phyloP scores from a whole-genome alignment of 2,888 invertebrate species.

The Autographa gamma region DNA sequence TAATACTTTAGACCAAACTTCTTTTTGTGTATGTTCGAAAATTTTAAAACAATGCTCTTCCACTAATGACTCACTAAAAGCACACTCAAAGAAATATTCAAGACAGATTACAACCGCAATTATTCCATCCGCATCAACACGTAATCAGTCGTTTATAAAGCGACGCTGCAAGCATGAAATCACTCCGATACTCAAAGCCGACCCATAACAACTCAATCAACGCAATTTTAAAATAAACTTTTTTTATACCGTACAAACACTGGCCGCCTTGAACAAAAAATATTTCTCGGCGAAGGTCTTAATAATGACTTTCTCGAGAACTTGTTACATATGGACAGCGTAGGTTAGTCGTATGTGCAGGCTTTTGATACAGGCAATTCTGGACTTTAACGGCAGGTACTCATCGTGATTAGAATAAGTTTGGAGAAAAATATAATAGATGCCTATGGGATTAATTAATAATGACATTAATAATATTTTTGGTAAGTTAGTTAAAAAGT shows the following conservation, averaged over 20 bases:
- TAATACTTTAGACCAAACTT: too few relatives aligned
- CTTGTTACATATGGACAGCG: constrained; percentile 64
- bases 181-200: constrained; percentile 66
- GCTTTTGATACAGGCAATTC: constrained; percentile 28
- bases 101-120: constrained; percentile 47
- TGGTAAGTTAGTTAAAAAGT: too few relatives aligned
- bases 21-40: too few relatives aligned
- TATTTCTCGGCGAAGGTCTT: constrained; percentile 71
- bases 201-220: constrained; percentile 86
- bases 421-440: background rate
- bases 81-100: constrained; percentile 31
- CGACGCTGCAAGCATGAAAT: constrained; percentile 73
- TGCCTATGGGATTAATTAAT: too few relatives aligned
- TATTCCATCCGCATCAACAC: constrained; percentile 57
- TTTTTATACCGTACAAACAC: constrained; percentile 73
- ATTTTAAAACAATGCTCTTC: background rate
- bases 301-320: constrained; percentile 84
- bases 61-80: constrained; percentile 42
- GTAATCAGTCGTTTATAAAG: constrained; percentile 68
- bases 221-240: constrained; percentile 84
- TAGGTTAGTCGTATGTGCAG: constrained; percentile 45
- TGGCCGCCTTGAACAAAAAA: constrained; percentile 78
- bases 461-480: too few relatives aligned
- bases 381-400: constrained; percentile 26
- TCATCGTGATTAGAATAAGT: constrained; percentile 10